A percentile compares a stretch with the other conserved stretches of the same genome.
Evolutionary conservation across 2,888 invertebrate genomes (phyloP).

Genomic region (Agelastica alni): DNA sequence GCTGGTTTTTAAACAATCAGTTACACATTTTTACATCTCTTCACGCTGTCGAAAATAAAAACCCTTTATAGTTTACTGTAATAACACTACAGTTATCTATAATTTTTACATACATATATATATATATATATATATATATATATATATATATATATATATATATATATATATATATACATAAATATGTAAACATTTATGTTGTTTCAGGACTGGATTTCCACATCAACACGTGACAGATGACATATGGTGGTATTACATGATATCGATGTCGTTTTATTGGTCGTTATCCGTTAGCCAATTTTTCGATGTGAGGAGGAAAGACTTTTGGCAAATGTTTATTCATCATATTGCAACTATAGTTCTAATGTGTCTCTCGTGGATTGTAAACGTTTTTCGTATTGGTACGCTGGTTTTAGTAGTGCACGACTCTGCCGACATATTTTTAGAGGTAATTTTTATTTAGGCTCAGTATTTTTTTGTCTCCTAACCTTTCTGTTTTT

Average conservation of each 20-base stretch:
- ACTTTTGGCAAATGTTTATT: conserved; percentile 98
- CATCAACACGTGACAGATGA: conserved; percentile 77
- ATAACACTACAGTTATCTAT: no score
- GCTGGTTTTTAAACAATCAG: no score
- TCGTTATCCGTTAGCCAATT: conserved; percentile 91
- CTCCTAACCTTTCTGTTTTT: no score
- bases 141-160: no score
- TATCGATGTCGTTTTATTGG: conserved; percentile 94
- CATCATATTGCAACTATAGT: conserved; percentile 94
- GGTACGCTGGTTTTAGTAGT: conserved; percentile 87
- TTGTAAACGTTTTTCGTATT: conserved; percentile 88
- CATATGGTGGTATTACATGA: conserved; percentile 97
- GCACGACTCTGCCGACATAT: conserved; percentile 90
- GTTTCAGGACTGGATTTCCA: conserved; percentile 57
- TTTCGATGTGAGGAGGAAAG: conserved; percentile 89
- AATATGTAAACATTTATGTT: no score
- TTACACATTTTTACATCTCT: no score
- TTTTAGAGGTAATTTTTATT: conserved; percentile 72
- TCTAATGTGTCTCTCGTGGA: conserved; percentile 91
- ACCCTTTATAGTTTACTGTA: no score
- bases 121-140: no score
- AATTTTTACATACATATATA: no score
- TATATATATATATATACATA: no score
- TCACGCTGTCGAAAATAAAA: no score
- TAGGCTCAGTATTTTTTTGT: no score